Percentiles rank a stretch among this genome's conserved stretches.
Evolutionary conservation across 1,140 invertebrate species (phyloP).

Genomic region (Anoplophora glabripennis): DNA sequence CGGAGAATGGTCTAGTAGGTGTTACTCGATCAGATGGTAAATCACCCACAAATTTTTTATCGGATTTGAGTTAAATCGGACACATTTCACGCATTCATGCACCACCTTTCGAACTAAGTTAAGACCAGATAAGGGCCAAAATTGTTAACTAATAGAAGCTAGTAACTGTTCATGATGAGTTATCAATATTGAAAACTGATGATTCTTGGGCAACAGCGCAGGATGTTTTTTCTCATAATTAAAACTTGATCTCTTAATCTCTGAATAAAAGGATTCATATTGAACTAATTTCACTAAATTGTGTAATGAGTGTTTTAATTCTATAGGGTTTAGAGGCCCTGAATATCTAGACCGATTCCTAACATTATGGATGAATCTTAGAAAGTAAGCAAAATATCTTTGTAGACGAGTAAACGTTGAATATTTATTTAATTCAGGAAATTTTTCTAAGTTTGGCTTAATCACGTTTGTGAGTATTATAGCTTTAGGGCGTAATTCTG

Average conservation of each 20-base stretch:
- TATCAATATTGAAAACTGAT: conserved; percentile 29
- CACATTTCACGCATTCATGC: conserved; percentile 25
- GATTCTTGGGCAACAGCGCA: conserved; percentile 35
- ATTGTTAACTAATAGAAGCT: conserved; percentile 24
- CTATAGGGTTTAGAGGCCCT: neutral
- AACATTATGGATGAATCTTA: no score
- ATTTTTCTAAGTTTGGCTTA: no score
- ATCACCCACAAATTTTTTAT: conserved; percentile 35
- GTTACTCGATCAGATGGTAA: conserved; percentile 37
- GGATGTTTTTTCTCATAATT: conserved; percentile 37
- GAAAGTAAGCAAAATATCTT: no score
- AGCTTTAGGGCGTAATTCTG: no score
- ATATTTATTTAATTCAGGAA: no score
- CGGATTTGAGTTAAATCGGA: conserved; percentile 10
- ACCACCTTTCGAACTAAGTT: conserved; percentile 19
- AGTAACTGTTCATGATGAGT: conserved; percentile 31
- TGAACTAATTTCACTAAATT: no score
- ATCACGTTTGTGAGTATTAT: no score
- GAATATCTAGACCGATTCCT: neutral
- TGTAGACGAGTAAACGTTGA: no score
- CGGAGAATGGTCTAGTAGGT: conserved; percentile 36
- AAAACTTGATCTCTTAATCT: conserved; percentile 23
- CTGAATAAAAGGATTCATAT: no score
- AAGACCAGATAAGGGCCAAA: conserved; percentile 29
- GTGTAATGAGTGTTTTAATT: no score